Conservation (phyloP, 2,113 vertebrate genomes). For the Petaurus breviceps region DNA sequence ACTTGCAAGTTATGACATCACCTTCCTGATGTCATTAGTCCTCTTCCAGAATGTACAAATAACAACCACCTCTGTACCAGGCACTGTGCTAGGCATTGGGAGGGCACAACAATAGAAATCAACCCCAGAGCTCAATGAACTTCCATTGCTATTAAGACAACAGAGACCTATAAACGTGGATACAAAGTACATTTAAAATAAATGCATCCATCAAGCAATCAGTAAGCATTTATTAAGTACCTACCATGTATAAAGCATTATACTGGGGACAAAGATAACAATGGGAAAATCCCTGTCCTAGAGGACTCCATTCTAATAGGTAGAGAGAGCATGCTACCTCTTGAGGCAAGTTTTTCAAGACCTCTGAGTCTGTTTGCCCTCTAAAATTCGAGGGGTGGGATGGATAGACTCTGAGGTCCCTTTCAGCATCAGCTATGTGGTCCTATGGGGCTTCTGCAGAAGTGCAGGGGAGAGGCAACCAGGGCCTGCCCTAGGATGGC, state of each 20-base stretch:
- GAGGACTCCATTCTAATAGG: neutral
- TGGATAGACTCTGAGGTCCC: neutral
- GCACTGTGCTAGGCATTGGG: too few species aligned
- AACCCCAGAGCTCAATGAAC: neutral
- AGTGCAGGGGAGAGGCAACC: neutral
- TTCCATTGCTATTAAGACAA: neutral
- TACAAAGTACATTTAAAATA: neutral
- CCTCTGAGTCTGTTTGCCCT: neutral
- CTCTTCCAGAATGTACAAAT: neutral
- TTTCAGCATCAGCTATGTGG: neutral
- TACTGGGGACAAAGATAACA: neutral
- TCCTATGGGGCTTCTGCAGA: neutral
- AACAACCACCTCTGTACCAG: too few species aligned
- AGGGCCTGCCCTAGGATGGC: neutral
- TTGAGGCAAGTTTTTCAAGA: neutral
- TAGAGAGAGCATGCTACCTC: neutral
- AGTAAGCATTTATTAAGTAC: neutral
- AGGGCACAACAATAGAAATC: neutral
- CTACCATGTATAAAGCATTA: neutral
- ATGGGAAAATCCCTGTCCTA: neutral
- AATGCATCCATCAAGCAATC: neutral
- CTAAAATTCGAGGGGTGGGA: neutral
- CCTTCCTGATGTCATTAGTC: neutral
- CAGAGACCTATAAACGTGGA: neutral
- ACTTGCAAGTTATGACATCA: neutral